Conservation (phyloP, 1,140 invertebrate species). For the Aphelenchoides fujianensis region DNA sequence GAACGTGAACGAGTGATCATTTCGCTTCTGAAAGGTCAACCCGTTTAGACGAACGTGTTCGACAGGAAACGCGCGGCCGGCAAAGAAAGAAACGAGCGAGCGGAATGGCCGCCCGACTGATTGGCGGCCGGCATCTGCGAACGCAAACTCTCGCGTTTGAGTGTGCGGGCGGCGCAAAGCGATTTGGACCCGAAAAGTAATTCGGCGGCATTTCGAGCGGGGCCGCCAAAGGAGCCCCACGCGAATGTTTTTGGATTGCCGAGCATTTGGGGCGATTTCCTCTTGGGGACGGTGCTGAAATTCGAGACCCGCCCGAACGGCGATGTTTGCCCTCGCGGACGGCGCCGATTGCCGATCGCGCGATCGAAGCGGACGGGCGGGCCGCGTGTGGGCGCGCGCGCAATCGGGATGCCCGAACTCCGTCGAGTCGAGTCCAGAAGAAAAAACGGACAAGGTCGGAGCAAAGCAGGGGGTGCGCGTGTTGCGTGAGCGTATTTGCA, state of each 20-base stretch:
- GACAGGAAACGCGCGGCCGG: too few relatives aligned
- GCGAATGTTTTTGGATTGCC: neutral
- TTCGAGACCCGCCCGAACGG: too few relatives aligned
- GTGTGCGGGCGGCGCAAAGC: neutral
- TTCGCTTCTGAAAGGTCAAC: too few relatives aligned
- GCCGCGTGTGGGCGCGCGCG: too few relatives aligned
- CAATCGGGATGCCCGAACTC: neutral
- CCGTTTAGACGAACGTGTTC: too few relatives aligned
- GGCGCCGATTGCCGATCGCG: neutral
- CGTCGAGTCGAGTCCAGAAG: neutral
- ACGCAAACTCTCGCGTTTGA: neutral
- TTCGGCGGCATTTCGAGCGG: neutral
- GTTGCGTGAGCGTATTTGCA: neutral
- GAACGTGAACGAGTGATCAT: too few relatives aligned
- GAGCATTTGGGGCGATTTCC: too few relatives aligned
- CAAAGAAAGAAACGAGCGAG: constrained; percentile 5
- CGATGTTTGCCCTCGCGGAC: too few relatives aligned
- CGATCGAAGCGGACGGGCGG: neutral
- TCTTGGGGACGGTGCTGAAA: neutral
- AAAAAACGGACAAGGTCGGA: neutral
- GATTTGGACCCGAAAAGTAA: neutral
- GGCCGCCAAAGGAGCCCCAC: neutral
- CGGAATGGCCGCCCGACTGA: neutral
- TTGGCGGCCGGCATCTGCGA: neutral
- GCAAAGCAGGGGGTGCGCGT: too few relatives aligned